Evolutionary conservation across 2,888 invertebrate species (phyloP), one percentile per base, ranked within the genome.

Genomic region (Phengaris arion): DNA sequence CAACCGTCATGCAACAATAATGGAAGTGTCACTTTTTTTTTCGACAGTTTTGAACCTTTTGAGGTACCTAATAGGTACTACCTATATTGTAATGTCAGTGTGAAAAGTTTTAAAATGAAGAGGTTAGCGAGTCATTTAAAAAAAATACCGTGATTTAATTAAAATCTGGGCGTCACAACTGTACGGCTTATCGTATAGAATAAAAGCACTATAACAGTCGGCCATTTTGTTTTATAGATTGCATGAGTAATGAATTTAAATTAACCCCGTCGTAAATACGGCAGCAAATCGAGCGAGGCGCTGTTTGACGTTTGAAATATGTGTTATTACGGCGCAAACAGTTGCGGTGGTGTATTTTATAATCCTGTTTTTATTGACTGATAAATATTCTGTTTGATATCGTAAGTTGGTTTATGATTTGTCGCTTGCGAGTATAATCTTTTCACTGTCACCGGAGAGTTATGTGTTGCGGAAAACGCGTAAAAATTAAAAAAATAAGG

Each of bases 221-320:
- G 52, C 46, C 75, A 74, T 77, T 77, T 78, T 79, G 74, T 77
- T 79, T 76, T 78, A 79, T 79, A 79, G 78, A 80, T 80, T 80
- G 78, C 75, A 75, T 77, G 78, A 77, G 78, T 78, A 78, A 81
- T 81, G 79, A 80, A 78, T 79, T 81, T 81, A 80, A 77, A 80
- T 78, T 79, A 79, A 80, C 76, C 78, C 74, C 70, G 70, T 76
- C 81, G 77, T 83, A 80, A 80, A 81, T 80, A 81, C 76, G 79
- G 74, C 64, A 77, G 76, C 79, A 81, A 83, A 83, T 83, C 81
- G 83, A 80, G 79, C 80, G 83, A 80, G 79, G 83, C 81, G 79
- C 80, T 81, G 80, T 82, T 80, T 77, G 78, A 76, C 76, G 22
- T 77, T 76, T 70, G 75, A 64, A 75, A 80, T 79, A 81, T 81